Base-by-base conservation (phyloP, 1,140 invertebrate species). In the Megalonaias nervosa region DNA sequence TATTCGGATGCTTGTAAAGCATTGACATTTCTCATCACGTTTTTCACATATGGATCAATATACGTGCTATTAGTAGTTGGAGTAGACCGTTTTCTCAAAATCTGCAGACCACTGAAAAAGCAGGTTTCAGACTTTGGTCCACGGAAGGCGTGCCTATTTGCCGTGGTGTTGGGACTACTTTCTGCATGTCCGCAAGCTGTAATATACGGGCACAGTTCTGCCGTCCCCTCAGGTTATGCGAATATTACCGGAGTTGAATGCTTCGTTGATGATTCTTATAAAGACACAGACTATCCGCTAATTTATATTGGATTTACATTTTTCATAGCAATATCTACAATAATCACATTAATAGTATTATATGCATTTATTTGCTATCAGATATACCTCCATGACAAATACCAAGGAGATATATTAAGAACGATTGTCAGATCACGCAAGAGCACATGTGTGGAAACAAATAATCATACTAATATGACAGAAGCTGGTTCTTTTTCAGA, bases 81-180 rank as follows among this genome's bases (percentile, higher is more conserved):
- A 6, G 61, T 85, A 16, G 82, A 85, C 71, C 75, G 84, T 48
- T 85, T 83, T 57, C 76, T 81, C 26, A 79, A 81, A 69, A 82
- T 86, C 9, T 85, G 82, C 68, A 78, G 64, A 21, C 85, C 85
- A 13, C 71, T 86, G 5, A 67, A 76, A 26, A 73, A 74, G 15
- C 85, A 84, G 71, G 79, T 86, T 26, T 64, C 80, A n/a, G 78
- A 74, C 48, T 74, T 75, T 61, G 78, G 68, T 15, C 68, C 71
- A 38, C 75, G 73, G 31, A 75, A 74, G 56, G 73, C 76, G 1
- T 81, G 80, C 67, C 17, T 72, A 0, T 60, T 75, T 1, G 75
- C 76, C 23, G 48, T 69, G 2, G 12, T 69, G 16, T 16, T 72
- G 11, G 70, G 67, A 21, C 2, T 77, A 11, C 2, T 81, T 17